phyloP scores from a whole-genome alignment of 2,113 vertebrate genomes.

The Cinclus cinclus region DNA sequence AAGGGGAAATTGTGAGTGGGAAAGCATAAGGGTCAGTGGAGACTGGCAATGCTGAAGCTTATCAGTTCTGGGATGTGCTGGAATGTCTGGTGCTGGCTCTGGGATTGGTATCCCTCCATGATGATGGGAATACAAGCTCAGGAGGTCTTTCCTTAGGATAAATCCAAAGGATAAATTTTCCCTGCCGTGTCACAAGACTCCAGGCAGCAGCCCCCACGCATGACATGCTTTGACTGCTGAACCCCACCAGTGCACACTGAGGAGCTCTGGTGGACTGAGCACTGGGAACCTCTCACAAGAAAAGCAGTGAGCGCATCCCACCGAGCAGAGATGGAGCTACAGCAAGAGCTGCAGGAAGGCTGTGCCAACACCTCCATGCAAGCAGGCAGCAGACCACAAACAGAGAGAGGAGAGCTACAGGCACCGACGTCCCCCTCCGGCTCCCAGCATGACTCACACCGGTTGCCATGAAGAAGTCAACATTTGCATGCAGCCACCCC shows the following conservation, averaged over 20 bases:
- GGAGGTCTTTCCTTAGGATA: not conserved
- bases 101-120: rapidly evolving
- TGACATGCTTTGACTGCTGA: rapidly evolving
- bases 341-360: not conserved
- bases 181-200: not conserved
- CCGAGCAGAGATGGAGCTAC: not conserved
- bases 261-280: not conserved
- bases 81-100: not conserved
- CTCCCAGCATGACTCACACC: not conserved
- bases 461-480: constrained; percentile 35
- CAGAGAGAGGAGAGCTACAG: not conserved
- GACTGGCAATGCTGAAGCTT: not conserved
- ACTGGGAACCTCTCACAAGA: not conserved
- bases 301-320: not conserved
- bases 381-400: not conserved
- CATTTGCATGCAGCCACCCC: constrained; percentile 18
- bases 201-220: rapidly evolving
- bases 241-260: not conserved
- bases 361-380: not conserved
- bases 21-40: not conserved
- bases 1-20: not conserved
- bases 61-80: rapidly evolving
- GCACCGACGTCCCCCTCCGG: not conserved
- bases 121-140: rapidly evolving
- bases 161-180: not conserved